Conservation (phyloP, 2,888 invertebrate species). For the Leptopterna dolabrata region DNA sequence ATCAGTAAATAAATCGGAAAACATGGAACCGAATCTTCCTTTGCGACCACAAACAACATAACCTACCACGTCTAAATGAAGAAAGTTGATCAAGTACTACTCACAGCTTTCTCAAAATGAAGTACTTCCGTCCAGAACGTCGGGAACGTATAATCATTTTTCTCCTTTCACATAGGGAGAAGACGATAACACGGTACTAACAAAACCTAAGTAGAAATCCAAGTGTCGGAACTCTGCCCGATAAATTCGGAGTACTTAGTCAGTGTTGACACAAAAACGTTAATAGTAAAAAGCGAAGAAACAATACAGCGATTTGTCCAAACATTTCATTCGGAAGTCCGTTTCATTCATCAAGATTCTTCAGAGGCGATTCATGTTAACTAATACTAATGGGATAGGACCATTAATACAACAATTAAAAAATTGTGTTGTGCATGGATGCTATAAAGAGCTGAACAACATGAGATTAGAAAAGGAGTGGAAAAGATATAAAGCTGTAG, state of each 20-base stretch:
- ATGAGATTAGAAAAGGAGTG: no score
- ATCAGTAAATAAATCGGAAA: not conserved
- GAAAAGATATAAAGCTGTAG: no score
- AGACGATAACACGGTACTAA: not conserved
- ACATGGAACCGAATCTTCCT: not conserved
- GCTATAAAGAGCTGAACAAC: no score
- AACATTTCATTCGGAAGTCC: no score
- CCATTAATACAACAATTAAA: no score
- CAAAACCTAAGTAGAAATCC: not conserved
- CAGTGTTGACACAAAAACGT: not conserved
- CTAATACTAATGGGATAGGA: no score
- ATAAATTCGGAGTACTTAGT: not conserved
- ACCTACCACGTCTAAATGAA: slow-evolving; percentile 2
- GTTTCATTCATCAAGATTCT: no score
- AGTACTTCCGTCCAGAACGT: not conserved
- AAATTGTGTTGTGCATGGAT: no score
- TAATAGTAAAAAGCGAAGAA: not conserved
- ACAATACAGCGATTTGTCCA: no score
- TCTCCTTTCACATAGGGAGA: not conserved
- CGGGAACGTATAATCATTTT: not conserved
- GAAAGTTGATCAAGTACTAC: not conserved
- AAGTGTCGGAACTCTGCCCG: not conserved
- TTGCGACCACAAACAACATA: not conserved
- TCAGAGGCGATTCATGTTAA: no score
- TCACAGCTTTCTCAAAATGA: not conserved